A percentile compares a stretch with the other conserved stretches of the same genome.
These are phyloP conservation scores for Tokudaia muenninki DNA, from an alignment of 2,797 vertebrate genomes.

Conservation along the genomic window DNA sequence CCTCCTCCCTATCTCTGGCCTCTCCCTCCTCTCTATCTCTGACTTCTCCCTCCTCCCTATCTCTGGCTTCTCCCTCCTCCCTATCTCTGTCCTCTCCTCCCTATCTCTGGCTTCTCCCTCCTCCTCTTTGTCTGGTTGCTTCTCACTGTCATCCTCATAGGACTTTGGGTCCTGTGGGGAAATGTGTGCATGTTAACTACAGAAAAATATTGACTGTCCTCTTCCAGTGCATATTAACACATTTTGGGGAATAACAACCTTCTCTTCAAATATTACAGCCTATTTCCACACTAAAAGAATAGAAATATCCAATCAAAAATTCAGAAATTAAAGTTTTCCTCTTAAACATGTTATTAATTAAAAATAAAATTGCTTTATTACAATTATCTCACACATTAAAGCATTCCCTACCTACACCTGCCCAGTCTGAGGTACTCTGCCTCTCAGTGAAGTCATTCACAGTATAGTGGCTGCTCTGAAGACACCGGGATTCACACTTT, in stretches of 20 bases:
- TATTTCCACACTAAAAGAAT: background rate
- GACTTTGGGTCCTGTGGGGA: background rate
- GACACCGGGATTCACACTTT: background rate
- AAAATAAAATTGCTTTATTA: background rate
- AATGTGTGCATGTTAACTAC: background rate
- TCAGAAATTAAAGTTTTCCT: background rate
- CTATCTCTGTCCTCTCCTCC: no score
- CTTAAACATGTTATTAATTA: background rate
- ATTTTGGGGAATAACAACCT: background rate
- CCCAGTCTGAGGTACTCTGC: background rate
- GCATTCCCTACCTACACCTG: background rate
- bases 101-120: no score
- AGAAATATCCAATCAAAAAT: conserved; percentile 14
- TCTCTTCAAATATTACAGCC: background rate
- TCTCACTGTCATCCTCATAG: background rate
- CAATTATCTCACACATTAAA: background rate
- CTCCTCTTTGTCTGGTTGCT: background rate
- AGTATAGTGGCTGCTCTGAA: background rate
- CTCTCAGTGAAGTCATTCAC: background rate
- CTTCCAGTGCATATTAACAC: background rate
- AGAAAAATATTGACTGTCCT: background rate
- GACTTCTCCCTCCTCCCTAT: no score
- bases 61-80: background rate
- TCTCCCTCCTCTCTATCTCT: background rate
- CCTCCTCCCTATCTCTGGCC: no score